Evolutionary conservation across 2,888 invertebrate genomes (phyloP).

Genomic region (Microctonus brassicae): DNA sequence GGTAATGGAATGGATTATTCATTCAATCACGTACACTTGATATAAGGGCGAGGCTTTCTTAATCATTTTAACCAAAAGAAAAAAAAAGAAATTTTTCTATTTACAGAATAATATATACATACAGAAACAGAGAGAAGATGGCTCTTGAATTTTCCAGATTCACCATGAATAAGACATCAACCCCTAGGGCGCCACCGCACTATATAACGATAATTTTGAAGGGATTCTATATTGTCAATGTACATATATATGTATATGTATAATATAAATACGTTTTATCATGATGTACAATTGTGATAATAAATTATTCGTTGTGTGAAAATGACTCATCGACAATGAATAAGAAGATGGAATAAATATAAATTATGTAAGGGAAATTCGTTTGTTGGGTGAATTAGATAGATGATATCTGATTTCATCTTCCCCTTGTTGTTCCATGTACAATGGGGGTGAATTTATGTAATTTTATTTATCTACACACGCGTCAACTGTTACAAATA

Average conservation of each 20-base stretch:
- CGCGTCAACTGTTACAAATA: too few species aligned
- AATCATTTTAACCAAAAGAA: background rate
- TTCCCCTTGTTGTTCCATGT: background rate
- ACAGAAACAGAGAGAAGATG: background rate
- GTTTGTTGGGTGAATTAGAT: background rate
- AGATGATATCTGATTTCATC: background rate
- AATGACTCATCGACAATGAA: background rate
- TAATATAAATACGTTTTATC: background rate
- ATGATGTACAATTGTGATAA: background rate
- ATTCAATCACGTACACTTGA: background rate
- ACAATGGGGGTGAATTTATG: background rate
- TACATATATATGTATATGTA: too few species aligned
- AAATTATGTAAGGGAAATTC: background rate
- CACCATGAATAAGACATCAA: slow-evolving; percentile 12
- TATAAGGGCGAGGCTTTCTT: background rate
- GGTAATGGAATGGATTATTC: background rate
- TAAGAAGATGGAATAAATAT: background rate
- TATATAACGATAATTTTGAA: background rate
- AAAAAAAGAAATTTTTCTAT: background rate
- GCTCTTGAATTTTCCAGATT: background rate
- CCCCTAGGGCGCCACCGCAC: background rate
- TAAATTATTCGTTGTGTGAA: background rate
- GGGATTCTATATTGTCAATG: background rate
- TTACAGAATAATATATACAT: background rate
- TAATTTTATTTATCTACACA: background rate